Base-by-base conservation (phyloP, 2,888 invertebrate species). In the Erebia ligea region DNA sequence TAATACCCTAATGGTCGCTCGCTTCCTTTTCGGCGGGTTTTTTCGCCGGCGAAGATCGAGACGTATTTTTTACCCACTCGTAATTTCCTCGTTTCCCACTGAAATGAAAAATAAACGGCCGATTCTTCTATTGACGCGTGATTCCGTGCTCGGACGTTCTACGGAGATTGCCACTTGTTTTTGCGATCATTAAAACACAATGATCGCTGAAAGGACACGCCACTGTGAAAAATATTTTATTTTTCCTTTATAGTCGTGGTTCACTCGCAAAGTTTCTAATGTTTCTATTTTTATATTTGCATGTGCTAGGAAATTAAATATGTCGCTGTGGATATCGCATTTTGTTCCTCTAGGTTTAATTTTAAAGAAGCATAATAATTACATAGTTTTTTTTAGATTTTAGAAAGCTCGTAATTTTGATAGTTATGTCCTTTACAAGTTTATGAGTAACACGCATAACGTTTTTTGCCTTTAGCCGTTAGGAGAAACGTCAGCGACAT, bases 1-100 rank as follows among this genome's bases (percentile, higher is more conserved):
- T 93, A 92, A 93, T 92, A 92, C 92, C 88, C 91, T 92, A 92
- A 93, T 93, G 93, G 93, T 90, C 87, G 90, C 88, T 86, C 82
- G 91, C 91, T 93, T 93, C 92, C 92, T 92, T 92, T 92, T 91
- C 87, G 88, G 84, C 84, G 84, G 85, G 84, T 86, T 89, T 89
- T 88, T 86, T 83, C 81, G 81, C 80, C 80, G 82, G 76, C 86
- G 83, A 91, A 91, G 91, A 92, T 89, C 90, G 89, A 87, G 88
- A 89, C 87, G 88, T 88, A 87, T 91, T 92, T 92, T 92, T 91
- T 88, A 87, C 87, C 84, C 82, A 81, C 77, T 81, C 84, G 91
- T 91, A 91, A 91, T 92, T 92, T 90, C 84, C 86, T 86, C 87
- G 86, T 87, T 89, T 90, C 85, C 87, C 81, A 83, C 82, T 81